Percentiles rank a stretch among this genome's conserved stretches.
Conservation (phyloP, 2,888 invertebrate species). For the Meganola albula region DNA sequence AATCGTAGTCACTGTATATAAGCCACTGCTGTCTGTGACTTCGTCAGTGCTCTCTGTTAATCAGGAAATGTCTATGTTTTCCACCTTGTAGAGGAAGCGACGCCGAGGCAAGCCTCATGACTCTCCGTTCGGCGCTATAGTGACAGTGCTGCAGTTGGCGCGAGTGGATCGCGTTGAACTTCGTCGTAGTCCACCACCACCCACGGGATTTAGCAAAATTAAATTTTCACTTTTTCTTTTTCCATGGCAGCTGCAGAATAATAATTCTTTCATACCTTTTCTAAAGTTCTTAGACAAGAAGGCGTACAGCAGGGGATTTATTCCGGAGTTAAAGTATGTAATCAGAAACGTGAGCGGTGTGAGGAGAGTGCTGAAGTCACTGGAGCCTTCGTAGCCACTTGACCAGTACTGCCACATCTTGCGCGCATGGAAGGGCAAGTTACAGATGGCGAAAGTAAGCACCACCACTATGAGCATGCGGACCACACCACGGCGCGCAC, state of each 20-base stretch:
- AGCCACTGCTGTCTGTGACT: constrained; percentile 66
- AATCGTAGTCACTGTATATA: constrained; percentile 61
- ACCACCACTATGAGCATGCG: constrained; percentile 93
- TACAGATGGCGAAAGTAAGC: constrained; percentile 91
- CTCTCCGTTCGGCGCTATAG: constrained; percentile 68
- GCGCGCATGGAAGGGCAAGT: constrained; percentile 91
- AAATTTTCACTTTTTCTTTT: constrained; percentile 64
- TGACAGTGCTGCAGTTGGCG: constrained; percentile 76
- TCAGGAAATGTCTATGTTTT: constrained; percentile 69
- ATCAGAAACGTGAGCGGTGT: constrained; percentile 92
- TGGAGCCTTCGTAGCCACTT: constrained; percentile 81
- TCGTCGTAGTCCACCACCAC: constrained; percentile 56
- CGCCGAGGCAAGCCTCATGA: constrained; percentile 68
- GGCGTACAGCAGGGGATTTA: constrained; percentile 94
- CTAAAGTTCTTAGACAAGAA: constrained; percentile 89
- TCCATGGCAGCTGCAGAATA: constrained; percentile 77
- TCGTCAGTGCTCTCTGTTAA: constrained; percentile 72
- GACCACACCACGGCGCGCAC: constrained; percentile 90
- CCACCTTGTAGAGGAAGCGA: constrained; percentile 60
- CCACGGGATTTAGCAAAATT: constrained; percentile 64
- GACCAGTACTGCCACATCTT: constrained; percentile 93
- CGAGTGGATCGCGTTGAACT: constrained; percentile 74
- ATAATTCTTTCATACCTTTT: constrained; percentile 89
- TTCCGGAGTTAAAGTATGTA: constrained; percentile 92
- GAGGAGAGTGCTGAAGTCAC: constrained; percentile 85